Conservation (phyloP, 2,888 invertebrate species). For the Drosophila mercatorum region DNA sequence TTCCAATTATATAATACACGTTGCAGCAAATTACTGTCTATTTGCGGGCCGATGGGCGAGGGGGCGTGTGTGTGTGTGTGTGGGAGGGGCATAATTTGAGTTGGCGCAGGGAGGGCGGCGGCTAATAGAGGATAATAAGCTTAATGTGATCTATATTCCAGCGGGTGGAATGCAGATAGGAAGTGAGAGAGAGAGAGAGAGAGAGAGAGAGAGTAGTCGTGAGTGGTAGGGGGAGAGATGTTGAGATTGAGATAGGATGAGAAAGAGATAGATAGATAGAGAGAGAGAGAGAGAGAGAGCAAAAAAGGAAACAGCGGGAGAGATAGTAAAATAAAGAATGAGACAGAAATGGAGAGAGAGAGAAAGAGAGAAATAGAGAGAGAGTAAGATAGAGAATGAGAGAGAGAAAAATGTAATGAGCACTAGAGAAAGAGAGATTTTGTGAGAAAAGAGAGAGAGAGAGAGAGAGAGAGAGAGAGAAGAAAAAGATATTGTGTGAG, state of each 20-base stretch:
- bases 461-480: not conserved
- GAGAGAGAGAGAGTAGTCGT: no score
- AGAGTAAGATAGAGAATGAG: no score
- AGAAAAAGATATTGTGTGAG: no score
- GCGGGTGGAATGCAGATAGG: not conserved
- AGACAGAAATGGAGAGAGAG: not conserved
- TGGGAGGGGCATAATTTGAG: not conserved
- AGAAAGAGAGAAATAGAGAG: not conserved
- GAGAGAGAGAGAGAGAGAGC: no score
- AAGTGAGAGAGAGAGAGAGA: not conserved
- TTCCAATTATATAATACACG: slow-evolving; percentile 56
- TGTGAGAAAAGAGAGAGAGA: no score
- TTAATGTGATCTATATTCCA: not conserved
- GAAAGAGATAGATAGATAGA: not conserved
- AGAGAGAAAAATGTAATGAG: no score
- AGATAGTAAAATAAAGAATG: not conserved
- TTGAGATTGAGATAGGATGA: no score
- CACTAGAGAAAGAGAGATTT: not conserved
- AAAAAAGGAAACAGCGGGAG: no score
- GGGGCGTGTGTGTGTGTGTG: not conserved
- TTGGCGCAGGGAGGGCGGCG: not conserved
- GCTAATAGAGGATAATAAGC: not conserved
- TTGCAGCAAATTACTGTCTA: slow-evolving; percentile 3
- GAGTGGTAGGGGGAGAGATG: no score
- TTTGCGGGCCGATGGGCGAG: not conserved